Conservation (phyloP, 35 echinoderm and acorn worm species). For the Ophioderma brevispina region DNA sequence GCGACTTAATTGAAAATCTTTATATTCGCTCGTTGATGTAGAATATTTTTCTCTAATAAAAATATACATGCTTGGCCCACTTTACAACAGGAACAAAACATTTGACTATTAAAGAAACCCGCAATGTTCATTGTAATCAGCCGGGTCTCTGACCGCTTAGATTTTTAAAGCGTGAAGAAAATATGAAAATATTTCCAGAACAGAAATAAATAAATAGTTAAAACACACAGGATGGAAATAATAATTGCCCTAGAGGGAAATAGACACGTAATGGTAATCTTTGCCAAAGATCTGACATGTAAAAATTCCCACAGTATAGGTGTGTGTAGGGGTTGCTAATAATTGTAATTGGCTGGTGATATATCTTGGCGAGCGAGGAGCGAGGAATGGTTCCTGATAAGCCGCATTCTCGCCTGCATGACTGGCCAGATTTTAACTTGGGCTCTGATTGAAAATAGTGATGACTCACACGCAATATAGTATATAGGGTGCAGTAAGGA, state of each 20-base stretch:
- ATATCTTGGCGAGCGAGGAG: neutral
- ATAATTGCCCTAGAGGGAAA: neutral
- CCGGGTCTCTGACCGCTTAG: neutral
- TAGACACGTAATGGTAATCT: neutral
- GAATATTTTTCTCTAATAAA: constrained; percentile 10
- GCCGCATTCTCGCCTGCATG: constrained; percentile 11
- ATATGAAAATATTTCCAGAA: neutral
- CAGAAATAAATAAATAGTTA: neutral
- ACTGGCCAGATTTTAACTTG: neutral
- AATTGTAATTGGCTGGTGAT: neutral
- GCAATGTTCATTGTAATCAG: neutral
- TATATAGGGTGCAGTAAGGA: neutral
- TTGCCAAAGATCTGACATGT: neutral
- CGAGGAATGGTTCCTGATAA: neutral
- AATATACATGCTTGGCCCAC: neutral
- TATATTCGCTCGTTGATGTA: neutral
- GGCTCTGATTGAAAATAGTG: neutral
- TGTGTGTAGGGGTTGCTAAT: neutral
- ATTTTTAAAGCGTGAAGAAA: constrained; percentile 7
- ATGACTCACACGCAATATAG: neutral
- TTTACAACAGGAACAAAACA: neutral
- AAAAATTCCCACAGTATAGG: neutral
- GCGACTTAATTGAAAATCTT: constrained; percentile 14
- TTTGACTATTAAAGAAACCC: neutral
- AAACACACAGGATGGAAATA: neutral